Percentiles rank a stretch among this genome's conserved stretches.
Evolutionary conservation across 1,140 invertebrate species (phyloP).

Genomic region (Caenorhabditis tropicalis): DNA sequence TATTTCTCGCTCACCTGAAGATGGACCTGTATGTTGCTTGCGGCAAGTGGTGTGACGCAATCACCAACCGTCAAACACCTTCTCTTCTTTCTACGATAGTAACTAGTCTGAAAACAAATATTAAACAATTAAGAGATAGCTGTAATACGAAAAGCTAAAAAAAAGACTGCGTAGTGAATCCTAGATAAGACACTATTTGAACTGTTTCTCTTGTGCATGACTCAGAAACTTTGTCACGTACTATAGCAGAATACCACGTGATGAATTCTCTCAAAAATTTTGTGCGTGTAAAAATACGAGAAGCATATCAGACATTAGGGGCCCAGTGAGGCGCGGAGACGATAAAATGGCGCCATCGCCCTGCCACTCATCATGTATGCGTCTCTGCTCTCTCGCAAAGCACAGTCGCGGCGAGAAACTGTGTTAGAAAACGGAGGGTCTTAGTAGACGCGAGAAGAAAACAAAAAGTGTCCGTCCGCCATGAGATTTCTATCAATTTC

Average conservation of each 20-base stretch:
- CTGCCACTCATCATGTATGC: background rate
- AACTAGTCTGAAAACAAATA: constrained; percentile 13
- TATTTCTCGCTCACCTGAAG: constrained; percentile 22
- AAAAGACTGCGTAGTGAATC: too few relatives aligned
- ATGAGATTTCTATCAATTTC: constrained; percentile 14
- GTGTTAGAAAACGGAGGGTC: background rate
- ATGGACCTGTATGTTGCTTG: constrained; percentile 27
- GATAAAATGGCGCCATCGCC: constrained; percentile 37
- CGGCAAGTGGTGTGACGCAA: constrained; percentile 21
- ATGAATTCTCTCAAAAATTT: background rate
- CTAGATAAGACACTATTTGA: too few relatives aligned
- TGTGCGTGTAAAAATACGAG: background rate
- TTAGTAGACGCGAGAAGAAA: background rate
- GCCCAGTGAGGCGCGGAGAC: background rate
- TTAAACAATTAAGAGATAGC: background rate
- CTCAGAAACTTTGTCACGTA: background rate
- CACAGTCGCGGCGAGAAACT: constrained; percentile 5
- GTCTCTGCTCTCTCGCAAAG: background rate
- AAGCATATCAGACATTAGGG: background rate
- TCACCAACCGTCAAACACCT: constrained; percentile 35
- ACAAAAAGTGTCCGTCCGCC: background rate
- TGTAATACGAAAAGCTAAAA: background rate
- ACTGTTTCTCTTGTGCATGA: background rate
- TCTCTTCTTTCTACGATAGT: constrained; percentile 14
- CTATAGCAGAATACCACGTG: background rate